phyloP scores from a whole-genome alignment of 2,797 vertebrate genomes.

The Gallinago stenura region DNA sequence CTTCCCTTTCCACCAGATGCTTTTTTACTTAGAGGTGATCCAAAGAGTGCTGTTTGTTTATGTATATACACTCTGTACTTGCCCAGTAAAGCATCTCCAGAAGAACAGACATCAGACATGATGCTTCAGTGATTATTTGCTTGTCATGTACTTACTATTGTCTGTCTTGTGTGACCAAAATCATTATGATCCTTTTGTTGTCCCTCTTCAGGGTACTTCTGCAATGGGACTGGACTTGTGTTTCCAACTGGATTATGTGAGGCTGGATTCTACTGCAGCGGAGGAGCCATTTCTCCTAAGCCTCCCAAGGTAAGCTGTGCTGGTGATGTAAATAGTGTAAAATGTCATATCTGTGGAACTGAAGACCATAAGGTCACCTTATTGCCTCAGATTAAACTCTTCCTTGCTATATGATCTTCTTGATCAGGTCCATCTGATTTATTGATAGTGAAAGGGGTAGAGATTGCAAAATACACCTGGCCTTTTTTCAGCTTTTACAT shows the following conservation, averaged over 20 bases:
- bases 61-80: background rate
- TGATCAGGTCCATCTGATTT: background rate
- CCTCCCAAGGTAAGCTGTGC: slow-evolving; percentile 46
- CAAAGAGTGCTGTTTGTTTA: background rate
- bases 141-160: background rate
- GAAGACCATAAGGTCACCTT: background rate
- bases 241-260: slow-evolving; percentile 63
- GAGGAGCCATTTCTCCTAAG: slow-evolving; percentile 53
- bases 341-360: background rate
- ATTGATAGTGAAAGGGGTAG: background rate
- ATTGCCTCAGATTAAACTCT: background rate
- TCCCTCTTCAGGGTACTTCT: slow-evolving; percentile 83
- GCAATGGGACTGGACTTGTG: slow-evolving; percentile 80
- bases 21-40: background rate
- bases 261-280: slow-evolving; percentile 70
- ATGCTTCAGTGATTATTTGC: background rate
- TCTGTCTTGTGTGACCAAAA: background rate
- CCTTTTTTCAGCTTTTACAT: background rate
- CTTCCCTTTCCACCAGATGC: background rate
- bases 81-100: background rate
- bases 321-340: background rate
- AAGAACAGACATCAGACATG: background rate
- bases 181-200: background rate
- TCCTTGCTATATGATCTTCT: background rate
- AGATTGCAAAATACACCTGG: background rate